A percentile compares a stretch with the other conserved stretches of the same genome.
Evolutionary conservation across 2,888 invertebrate species (phyloP).

Genomic region (Tortrix viridana): DNA sequence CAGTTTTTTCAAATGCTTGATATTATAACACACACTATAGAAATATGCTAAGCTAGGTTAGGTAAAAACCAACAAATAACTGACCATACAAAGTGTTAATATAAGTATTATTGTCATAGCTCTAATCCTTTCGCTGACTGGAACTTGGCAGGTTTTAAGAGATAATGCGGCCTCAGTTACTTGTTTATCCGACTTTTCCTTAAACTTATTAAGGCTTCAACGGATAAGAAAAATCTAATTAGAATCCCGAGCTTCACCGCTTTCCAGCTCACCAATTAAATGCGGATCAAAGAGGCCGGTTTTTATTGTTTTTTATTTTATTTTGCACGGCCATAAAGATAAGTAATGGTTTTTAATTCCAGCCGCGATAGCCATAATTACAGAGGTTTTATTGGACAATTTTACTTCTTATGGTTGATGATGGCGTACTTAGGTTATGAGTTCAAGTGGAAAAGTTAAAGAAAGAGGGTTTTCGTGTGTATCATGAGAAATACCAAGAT

Average conservation of each 20-base stretch:
- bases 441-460: no score
- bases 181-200: slow-evolving; percentile 16
- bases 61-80: no score
- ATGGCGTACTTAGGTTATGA: no score
- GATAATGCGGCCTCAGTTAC: background rate
- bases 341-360: slow-evolving; percentile 33
- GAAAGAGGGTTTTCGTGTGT: no score
- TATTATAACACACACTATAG: no score
- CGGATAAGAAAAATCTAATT: slow-evolving; percentile 29
- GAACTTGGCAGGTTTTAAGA: no score
- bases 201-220: slow-evolving; percentile 32
- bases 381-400: slow-evolving; percentile 7
- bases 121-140: no score
- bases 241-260: slow-evolving; percentile 19
- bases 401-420: slow-evolving; percentile 4
- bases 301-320: slow-evolving; percentile 33
- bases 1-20: no score
- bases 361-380: slow-evolving; percentile 19
- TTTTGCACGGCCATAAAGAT: slow-evolving; percentile 27
- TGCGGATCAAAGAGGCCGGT: slow-evolving; percentile 36
- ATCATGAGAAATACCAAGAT: no score
- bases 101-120: no score
- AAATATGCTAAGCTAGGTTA: no score
- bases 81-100: no score
- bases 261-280: slow-evolving; percentile 39